Base-by-base conservation (phyloP, 1,140 invertebrate genomes). In the Cotesia chilonis region DNA sequence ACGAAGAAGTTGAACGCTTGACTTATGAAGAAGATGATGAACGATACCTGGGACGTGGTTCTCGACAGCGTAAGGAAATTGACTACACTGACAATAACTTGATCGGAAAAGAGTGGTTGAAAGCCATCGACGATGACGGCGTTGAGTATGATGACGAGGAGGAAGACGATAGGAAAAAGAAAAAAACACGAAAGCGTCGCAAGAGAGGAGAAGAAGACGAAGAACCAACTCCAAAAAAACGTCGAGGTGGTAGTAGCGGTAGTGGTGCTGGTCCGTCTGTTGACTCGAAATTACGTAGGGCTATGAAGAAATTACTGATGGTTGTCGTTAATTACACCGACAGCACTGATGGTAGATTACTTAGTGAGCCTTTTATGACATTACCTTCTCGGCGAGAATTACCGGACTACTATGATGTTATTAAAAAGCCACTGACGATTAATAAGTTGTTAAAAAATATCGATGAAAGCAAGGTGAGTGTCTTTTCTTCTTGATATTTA, bases 321-420 rank as follows among this genome's bases (percentile, higher is more conserved):
- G 89, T 93, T 65, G 94, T 96, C 2, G 91, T 96, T 55, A 92
- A 93, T 82, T 95, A 96, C 77, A 93, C 92, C 35, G 94, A 95
- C 78, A 91, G 91, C 81, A 85, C 88, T n/a, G 95, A 96, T 85
- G 94, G 93, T 0, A 89, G 96, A 65, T 89, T 96, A 4, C 86
- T 99, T 2, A 97, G 95, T 78, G 94, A 96, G 80, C 95, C 96
- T 4, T 99, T 99, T 84, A 95, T 98, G 92, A 96, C 98, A 83
- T 86, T 99, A 61, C 98, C 98, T 12, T 95, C 96, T 2, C 90
- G 93, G 54, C 92, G 95, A 76, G 95, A 98, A 78, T 88, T 98
- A 55, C 97, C 97, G 0, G 97, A 99, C 85, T 99, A 99, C 85
- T 99, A 99, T 85, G 96, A 98, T 79, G 91, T 99, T n/a, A 99